Evolutionary conservation across 1,140 invertebrate species (phyloP).

Genomic region (Drosophila willistoni): DNA sequence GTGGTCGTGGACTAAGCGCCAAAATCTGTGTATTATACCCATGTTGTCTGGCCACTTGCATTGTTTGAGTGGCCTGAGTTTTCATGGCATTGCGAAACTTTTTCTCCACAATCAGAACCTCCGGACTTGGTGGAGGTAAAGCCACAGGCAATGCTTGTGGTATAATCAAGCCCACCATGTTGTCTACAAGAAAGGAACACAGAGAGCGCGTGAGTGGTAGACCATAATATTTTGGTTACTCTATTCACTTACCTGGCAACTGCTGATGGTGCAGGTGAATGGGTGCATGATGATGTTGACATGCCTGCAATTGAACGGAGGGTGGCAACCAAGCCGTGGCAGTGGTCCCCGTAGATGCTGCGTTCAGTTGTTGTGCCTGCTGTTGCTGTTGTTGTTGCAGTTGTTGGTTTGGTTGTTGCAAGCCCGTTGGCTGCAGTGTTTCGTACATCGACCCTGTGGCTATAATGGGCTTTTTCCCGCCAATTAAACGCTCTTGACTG

Average conservation of each 20-base stretch:
- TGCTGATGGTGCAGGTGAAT: constrained; percentile 68
- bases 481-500: constrained; percentile 88
- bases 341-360: constrained; percentile 59
- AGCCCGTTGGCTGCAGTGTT: constrained; percentile 59
- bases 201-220: neutral
- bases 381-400: constrained; percentile 23
- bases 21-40: constrained; percentile 88
- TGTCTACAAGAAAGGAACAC: constrained; percentile 31
- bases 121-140: constrained; percentile 66
- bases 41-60: constrained; percentile 87
- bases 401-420: constrained; percentile 35
- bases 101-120: constrained; percentile 86
- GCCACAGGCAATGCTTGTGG: constrained; percentile 60
- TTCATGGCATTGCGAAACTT: constrained; percentile 93
- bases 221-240: neutral
- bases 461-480: constrained; percentile 85
- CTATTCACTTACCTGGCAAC: constrained; percentile 45
- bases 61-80: constrained; percentile 95
- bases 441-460: constrained; percentile 73
- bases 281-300: constrained; percentile 74
- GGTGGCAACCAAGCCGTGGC: constrained; percentile 65
- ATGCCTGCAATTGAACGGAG: constrained; percentile 56
- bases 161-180: constrained; percentile 68
- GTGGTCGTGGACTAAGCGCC: constrained; percentile 90
- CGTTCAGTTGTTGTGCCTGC: constrained; percentile 46